phyloP scores from a whole-genome alignment of 2,888 invertebrate species.

The Sipha maydis region DNA sequence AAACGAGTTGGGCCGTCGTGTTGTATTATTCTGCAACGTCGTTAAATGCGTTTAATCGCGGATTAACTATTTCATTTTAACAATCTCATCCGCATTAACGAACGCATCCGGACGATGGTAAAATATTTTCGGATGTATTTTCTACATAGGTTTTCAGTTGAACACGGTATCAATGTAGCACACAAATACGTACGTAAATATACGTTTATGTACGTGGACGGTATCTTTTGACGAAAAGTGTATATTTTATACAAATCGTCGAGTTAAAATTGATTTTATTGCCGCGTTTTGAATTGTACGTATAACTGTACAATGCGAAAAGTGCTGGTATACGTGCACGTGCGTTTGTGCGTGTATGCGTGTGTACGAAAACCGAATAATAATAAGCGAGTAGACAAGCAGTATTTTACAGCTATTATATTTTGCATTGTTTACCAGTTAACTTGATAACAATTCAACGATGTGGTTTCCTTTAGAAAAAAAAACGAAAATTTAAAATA shows the following conservation, averaged over 20 bases:
- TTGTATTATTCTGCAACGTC: neutral
- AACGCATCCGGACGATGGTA: neutral
- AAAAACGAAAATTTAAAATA: slow-evolving; percentile 12
- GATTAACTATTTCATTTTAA: neutral
- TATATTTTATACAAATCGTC: neutral
- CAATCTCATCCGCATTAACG: slow-evolving; percentile 43
- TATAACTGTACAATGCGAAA: neutral
- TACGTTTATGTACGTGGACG: neutral
- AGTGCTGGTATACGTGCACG: neutral
- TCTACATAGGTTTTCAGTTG: neutral
- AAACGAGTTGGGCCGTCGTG: neutral
- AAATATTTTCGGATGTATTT: slow-evolving; percentile 35
- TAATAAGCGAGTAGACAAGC: neutral
- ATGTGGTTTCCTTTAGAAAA: slow-evolving; percentile 25
- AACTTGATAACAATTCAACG: slow-evolving; percentile 43
- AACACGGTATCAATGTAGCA: no score
- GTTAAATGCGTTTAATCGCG: neutral
- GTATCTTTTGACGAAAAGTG: neutral
- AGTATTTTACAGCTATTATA: slow-evolving; percentile 50
- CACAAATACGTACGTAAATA: no score
- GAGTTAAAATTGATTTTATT: slow-evolving; percentile 17
- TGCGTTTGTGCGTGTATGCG: neutral
- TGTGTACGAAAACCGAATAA: slow-evolving; percentile 1
- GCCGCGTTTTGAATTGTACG: neutral
- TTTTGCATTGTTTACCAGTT: slow-evolving; percentile 40